phyloP scores from a whole-genome alignment of 2,797 vertebrate species.

The Anomalospiza imberbis region DNA sequence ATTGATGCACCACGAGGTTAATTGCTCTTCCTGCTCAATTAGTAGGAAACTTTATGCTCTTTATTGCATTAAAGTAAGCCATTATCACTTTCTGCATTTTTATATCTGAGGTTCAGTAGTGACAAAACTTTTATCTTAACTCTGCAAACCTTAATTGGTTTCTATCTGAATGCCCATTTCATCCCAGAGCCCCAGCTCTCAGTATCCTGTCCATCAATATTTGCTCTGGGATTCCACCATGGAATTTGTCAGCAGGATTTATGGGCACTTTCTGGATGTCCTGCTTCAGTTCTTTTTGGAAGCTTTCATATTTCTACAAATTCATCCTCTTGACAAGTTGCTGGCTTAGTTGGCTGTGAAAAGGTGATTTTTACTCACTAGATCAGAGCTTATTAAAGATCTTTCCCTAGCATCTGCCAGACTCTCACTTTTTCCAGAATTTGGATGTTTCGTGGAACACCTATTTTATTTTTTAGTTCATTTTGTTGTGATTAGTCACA shows the following conservation, averaged over 20 bases:
- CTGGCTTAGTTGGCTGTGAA: neutral
- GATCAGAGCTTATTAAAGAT: neutral
- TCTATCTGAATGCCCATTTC: neutral
- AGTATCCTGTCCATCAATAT: neutral
- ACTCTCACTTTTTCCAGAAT: neutral
- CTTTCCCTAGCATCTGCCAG: neutral
- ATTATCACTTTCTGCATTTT: constrained; percentile 31
- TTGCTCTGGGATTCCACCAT: neutral
- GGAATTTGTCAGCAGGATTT: neutral
- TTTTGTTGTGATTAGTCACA: neutral
- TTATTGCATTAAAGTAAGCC: constrained; percentile 19
- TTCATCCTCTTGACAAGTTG: neutral
- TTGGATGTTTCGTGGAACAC: neutral
- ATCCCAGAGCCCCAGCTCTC: neutral
- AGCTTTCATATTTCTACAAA: neutral
- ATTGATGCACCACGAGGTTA: constrained; percentile 28
- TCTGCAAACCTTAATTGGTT: neutral
- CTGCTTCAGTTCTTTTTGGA: neutral
- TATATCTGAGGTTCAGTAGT: neutral
- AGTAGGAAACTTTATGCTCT: neutral
- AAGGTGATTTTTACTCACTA: neutral
- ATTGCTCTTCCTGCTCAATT: constrained; percentile 48
- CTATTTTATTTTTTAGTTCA: neutral
- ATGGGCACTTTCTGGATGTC: neutral
- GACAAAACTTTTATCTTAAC: constrained; percentile 6